Evolutionary conservation across 2,888 invertebrate genomes (phyloP), one percentile per base, ranked within the genome.

Genomic region (Aproaerema taeniolella): DNA sequence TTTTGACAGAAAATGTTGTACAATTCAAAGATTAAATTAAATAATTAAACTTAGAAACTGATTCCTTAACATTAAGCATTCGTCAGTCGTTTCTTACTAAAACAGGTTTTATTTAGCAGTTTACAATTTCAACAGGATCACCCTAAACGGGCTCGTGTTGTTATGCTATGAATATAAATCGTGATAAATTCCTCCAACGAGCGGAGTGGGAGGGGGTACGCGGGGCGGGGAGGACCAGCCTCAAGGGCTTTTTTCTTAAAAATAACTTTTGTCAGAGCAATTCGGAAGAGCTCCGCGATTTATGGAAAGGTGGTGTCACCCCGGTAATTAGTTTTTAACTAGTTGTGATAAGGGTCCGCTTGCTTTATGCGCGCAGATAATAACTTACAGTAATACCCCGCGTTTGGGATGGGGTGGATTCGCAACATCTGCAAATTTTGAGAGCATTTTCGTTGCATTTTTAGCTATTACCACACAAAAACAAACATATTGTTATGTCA

Each of bases 121-220:
- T 65, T 67, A 70, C 69, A 74, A 73, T 80, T 77, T 74, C 69
- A 76, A 74, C 72, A 67, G 74, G 71, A 75, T 78, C 78, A 67
- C 74, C 79, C 79, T 74, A 76, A 81, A 81, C 74, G 71, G 68
- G 71, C 72, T 79, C 76, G 78, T 83, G 85, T 82, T 85, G 81
- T 79, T 83, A 85, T 82, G 75, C 82, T 77, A 87, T 86, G 87
- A 87, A 87, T 87, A 87, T 88, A 89, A 89, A 87, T 89, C 87
- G 88, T 88, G 87, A 88, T 88, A 88, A 88, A 89, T 88, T 88
- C 87, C 82, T 75, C 71, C 67, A 67, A 56, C 49, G 50, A 51
- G 63, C 58, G 58, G 59, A 55, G 49, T 43, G 50, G 58, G 43
- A 37, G 40, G 59, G 56, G 55, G 53, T 62, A 58, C 62, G 61